A percentile compares a stretch with the other conserved stretches of the same genome.
Conservation (phyloP, 2,113 vertebrate genomes). For the Ailurus styani region DNA sequence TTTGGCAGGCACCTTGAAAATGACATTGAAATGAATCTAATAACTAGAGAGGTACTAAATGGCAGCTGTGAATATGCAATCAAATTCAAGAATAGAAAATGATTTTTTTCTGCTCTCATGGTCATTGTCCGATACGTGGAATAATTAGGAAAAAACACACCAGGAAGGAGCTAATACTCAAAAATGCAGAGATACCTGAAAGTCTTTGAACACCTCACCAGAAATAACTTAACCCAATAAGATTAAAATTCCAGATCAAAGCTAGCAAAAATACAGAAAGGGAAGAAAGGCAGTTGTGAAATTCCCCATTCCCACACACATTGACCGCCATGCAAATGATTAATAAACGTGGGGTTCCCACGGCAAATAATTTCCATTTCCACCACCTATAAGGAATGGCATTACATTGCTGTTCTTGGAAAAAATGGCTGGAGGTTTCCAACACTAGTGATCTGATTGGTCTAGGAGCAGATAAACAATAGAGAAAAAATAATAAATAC, state of each 20-base stretch:
- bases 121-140: conserved; percentile 54
- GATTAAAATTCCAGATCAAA: conserved; percentile 58
- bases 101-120: not conserved
- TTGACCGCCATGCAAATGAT: not conserved
- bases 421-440: not conserved
- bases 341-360: not conserved
- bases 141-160: conserved; percentile 52
- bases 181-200: conserved; percentile 51
- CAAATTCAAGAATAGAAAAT: conserved; percentile 50
- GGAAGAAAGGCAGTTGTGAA: not conserved
- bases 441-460: not conserved
- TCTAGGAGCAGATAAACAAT: not conserved
- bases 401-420: not conserved
- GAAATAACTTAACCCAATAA: conserved; percentile 61
- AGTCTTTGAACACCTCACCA: conserved; percentile 52
- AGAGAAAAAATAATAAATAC: not conserved
- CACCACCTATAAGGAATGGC: not conserved
- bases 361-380: not conserved
- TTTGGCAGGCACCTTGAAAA: conserved; percentile 24
- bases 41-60: not conserved
- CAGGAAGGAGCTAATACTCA: conserved; percentile 40
- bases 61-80: conserved; percentile 44
- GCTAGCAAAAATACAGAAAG: conserved; percentile 30
- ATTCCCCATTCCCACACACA: not conserved
- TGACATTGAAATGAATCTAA: conserved; percentile 36